These are phyloP conservation scores for human (Homo sapiens) DNA, from an alignment of 2,113 vertebrate genomes.

Conservation along the genomic window GRCh38 chr2:9119501-9120000, in stretches of 20 bases:
- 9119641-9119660: background rate
- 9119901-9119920: no score
- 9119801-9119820: no score
- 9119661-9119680: background rate
- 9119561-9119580: background rate
- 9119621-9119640: background rate
- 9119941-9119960: no score
- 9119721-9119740: background rate
- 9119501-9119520: background rate
- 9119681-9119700: background rate
- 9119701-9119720: background rate
- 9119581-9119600: background rate
- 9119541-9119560: background rate
- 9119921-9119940: no score
- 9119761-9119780: background rate
- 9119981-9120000: background rate
- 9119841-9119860: no score
- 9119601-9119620: background rate
- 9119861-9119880: no score
- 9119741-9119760: background rate
- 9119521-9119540: background rate
- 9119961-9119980: background rate
- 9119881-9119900: no score
- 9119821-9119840: no score
- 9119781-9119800: background rate